Conservation (phyloP, 2,797 vertebrate genomes). For the Chiloscyllium punctatum region DNA sequence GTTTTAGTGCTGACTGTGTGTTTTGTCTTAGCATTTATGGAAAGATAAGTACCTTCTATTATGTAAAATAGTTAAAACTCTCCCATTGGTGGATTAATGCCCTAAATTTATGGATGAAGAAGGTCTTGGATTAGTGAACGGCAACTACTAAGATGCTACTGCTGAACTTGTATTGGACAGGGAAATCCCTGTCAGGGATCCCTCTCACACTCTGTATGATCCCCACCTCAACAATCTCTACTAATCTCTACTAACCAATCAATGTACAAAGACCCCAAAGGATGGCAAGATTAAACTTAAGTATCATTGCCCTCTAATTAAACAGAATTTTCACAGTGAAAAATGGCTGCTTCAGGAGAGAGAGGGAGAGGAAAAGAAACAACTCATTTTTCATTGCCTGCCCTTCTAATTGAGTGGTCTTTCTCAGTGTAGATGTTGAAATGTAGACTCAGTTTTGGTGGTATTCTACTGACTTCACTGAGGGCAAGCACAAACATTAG, state of each 20-base stretch:
- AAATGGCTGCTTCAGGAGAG: not conserved
- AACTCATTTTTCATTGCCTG: not conserved
- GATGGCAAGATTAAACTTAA: not conserved
- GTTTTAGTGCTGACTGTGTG: not conserved
- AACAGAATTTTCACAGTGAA: not conserved
- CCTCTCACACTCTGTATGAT: not conserved
- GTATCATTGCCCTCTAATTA: not conserved
- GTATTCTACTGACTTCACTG: not conserved
- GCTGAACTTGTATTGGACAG: not conserved
- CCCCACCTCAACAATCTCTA: no score
- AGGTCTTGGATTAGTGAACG: not conserved
- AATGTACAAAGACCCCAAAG: not conserved
- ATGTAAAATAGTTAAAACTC: not conserved
- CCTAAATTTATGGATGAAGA: no score
- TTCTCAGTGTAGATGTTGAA: not conserved
- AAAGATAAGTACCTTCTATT: not conserved
- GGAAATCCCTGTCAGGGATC: not conserved
- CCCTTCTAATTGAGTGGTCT: not conserved
- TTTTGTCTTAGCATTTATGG: not conserved
- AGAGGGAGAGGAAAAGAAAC: not conserved
- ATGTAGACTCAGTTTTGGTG: not conserved
- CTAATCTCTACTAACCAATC: not conserved
- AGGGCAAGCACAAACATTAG: not conserved
- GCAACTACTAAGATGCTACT: not conserved
- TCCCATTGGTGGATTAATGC: not conserved